A percentile compares a stretch with the other conserved stretches of the same genome.
These are phyloP conservation scores for Eidolon helvum DNA, from an alignment of 2,113 vertebrate genomes.

Conservation along the genomic window DNA sequence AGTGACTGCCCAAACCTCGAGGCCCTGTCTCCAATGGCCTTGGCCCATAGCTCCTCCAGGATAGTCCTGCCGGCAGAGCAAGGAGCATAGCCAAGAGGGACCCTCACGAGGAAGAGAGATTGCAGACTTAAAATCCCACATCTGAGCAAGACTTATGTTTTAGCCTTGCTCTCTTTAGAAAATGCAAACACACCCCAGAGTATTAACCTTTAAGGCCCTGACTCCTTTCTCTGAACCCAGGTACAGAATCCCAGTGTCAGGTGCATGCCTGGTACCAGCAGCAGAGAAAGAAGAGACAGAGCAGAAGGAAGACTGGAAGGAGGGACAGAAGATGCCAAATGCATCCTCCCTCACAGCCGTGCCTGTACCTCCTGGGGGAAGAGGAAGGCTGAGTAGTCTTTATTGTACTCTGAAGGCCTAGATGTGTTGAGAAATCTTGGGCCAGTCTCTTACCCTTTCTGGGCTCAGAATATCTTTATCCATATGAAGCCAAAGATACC, in stretches of 20 bases:
- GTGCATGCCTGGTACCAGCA: background rate
- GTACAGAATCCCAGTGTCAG: background rate
- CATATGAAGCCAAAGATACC: background rate
- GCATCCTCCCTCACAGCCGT: background rate
- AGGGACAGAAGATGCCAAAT: background rate
- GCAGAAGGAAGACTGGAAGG: background rate
- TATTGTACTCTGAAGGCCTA: background rate
- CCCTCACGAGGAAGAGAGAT: background rate
- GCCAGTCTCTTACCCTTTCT: background rate
- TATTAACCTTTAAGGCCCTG: background rate
- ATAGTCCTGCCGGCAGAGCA: background rate
- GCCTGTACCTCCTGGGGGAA: background rate
- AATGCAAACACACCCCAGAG: background rate
- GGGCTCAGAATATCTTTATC: background rate
- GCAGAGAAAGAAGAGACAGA: background rate
- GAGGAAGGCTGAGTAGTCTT: background rate
- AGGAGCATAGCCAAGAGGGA: background rate
- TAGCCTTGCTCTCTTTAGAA: background rate
- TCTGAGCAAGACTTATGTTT: background rate
- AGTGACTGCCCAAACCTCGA: background rate
- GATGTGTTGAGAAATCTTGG: background rate
- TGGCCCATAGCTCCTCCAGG: background rate
- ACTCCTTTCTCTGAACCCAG: background rate
- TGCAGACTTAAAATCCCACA: background rate
- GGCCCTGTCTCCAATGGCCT: background rate